Percentiles rank a stretch among this genome's conserved stretches.
Conservation (phyloP, 2,113 vertebrate genomes). For the Patagioenas fasciata region DNA sequence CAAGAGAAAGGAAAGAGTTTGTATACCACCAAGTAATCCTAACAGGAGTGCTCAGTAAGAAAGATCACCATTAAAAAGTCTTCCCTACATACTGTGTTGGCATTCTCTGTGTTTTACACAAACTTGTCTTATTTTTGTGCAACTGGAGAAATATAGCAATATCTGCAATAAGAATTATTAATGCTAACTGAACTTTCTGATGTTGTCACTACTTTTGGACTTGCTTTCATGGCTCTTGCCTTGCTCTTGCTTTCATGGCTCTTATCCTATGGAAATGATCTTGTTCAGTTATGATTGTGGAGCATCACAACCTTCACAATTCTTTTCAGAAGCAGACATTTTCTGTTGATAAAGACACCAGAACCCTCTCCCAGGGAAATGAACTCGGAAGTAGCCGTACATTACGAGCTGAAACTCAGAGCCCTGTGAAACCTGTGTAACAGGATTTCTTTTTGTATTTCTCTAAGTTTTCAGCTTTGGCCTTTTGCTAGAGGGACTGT, state of each 20-base stretch:
- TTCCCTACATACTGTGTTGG: neutral
- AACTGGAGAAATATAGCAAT: neutral
- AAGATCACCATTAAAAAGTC: neutral
- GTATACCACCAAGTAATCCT: neutral
- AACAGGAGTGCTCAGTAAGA: neutral
- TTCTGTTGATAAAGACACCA: neutral
- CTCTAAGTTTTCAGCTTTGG: slow-evolving; percentile 12
- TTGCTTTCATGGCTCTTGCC: neutral
- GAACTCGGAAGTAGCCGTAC: neutral
- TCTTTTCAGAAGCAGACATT: neutral
- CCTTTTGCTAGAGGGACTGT: slow-evolving; percentile 4
- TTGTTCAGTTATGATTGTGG: neutral
- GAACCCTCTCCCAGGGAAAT: slow-evolving; percentile 2
- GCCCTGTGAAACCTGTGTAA: slow-evolving; percentile 28
- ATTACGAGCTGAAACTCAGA: slow-evolving; percentile 11
- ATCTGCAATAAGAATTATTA: neutral
- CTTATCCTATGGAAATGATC: neutral
- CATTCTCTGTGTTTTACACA: neutral
- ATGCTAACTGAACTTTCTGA: neutral
- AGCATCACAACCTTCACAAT: neutral
- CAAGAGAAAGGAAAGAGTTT: neutral
- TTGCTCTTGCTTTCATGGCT: neutral
- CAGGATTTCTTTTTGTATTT: slow-evolving; percentile 13
- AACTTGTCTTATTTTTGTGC: neutral
- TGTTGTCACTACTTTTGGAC: neutral